These are phyloP conservation scores for Aeoliscus strigatus DNA, from an alignment of 2,797 vertebrate species.

Conservation along the genomic window DNA sequence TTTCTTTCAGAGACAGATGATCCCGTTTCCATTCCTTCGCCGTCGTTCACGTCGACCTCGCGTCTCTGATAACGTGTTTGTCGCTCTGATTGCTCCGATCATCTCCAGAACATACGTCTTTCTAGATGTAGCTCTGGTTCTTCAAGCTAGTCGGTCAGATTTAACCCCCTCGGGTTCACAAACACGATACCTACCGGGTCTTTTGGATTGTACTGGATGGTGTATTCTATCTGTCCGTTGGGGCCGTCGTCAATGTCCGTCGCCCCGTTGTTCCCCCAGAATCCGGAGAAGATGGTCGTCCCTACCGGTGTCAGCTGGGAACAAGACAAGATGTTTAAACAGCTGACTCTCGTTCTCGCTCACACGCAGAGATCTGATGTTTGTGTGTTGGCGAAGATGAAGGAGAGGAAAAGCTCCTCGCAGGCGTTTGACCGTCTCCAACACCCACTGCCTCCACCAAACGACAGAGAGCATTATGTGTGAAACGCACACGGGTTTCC, in stretches of 20 bases:
- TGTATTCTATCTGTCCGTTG: slow-evolving; percentile 96
- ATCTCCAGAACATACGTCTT: too few species aligned
- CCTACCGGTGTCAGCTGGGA: slow-evolving; percentile 92
- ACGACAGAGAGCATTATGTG: slow-evolving; percentile 24
- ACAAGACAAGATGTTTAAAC: slow-evolving; percentile 9
- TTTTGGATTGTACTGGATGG: slow-evolving; percentile 88
- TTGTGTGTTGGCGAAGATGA: slow-evolving; percentile 15
- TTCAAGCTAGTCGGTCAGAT: too few species aligned
- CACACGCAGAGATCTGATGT: slow-evolving; percentile 4
- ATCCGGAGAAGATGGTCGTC: slow-evolving; percentile 94
- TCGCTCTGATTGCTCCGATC: too few species aligned
- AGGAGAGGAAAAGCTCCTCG: slow-evolving; percentile 8
- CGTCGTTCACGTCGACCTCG: too few species aligned
- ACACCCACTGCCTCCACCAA: slow-evolving; percentile 22
- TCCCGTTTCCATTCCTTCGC: too few species aligned
- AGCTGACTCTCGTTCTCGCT: slow-evolving; percentile 5
- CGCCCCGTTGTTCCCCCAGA: slow-evolving; percentile 89
- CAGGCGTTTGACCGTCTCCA: slow-evolving; percentile 10
- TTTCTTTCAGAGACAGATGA: too few species aligned
- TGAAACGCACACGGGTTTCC: too few species aligned
- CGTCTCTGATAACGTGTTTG: too few species aligned
- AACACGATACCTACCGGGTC: slow-evolving; percentile 90
- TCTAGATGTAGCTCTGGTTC: too few species aligned
- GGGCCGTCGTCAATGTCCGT: slow-evolving; percentile 95
- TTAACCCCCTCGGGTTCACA: too few species aligned